Evolutionary conservation across 2,888 invertebrate species (phyloP), one percentile per base, ranked within the genome.

Genomic region (Drosophila atripex): DNA sequence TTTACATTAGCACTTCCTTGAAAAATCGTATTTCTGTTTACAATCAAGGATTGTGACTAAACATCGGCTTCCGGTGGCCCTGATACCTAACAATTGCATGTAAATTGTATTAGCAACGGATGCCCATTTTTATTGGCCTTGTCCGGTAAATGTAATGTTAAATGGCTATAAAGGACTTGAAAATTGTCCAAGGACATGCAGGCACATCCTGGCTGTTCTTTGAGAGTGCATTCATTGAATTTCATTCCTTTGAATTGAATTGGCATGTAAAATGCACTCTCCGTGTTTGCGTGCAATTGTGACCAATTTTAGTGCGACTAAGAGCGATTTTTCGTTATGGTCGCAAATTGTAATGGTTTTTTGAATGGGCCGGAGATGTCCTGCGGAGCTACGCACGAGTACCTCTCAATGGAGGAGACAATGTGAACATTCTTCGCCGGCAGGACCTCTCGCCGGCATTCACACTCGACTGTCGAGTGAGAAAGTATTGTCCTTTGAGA

Each of bases 381-480:
- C 78, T 85, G 83, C 87, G 83, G 83, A 83, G 83, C 78, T 87
- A 85, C 74, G 77, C 72, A 71, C 69, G 77, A 86, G 69, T 79
- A 73, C 72, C 70, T 74, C 71, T 87, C 79, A 85, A 87, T 85
- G 71, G 52, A 61, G 45, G 57, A 68, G 58, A 55, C 50, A 50
- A 69, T 65, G 65, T 64, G 63, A 49, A 51, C 41, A 45, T 66
- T 61, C 65, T 64, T 28, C 57, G 46, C 46, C 32, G 3, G 53
- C 64, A 25, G 63, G 78, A 75, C 77, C 70, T 66, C 79, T 70
- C 65, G 77, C 82, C 66, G 73, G 72, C 57, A 85, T 73, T 83
- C 79, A 75, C 82, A 79, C 86, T 83, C 77, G 54, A 85, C 75
- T 64, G 64, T 70, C 73, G 77, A 83, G 87, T 70, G 63, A 56